Percentiles rank a stretch among this genome's conserved stretches.
Conservation (phyloP, 2,888 invertebrate species). For the Ptilodon capucinus region DNA sequence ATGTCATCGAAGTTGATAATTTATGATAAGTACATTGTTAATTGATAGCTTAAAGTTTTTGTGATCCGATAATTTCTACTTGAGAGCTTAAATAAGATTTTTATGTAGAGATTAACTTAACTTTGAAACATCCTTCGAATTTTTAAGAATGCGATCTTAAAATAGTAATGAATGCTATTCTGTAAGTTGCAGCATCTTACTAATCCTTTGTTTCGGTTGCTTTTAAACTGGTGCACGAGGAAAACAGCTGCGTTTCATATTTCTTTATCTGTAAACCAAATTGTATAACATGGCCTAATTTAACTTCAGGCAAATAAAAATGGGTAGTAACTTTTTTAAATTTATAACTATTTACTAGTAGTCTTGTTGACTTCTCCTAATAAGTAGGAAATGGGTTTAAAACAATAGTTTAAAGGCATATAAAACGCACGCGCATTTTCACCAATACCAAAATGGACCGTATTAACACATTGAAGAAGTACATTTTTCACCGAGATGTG, state of each 20-base stretch:
- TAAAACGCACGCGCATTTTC: no score
- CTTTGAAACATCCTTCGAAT: not conserved
- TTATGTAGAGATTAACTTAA: not conserved
- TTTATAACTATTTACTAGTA: no score
- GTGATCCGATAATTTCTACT: not conserved
- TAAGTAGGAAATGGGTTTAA: no score
- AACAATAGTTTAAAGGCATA: no score
- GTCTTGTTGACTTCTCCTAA: no score
- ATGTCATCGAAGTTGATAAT: constrained; percentile 4
- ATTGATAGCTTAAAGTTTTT: not conserved
- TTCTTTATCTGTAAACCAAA: not conserved
- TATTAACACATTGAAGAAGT: no score
- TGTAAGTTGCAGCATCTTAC: not conserved
- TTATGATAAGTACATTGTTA: constrained; percentile 1
- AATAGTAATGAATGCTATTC: not conserved
- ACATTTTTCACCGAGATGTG: no score
- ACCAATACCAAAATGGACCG: no score
- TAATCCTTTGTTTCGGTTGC: not conserved
- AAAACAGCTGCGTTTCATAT: not conserved
- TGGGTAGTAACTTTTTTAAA: no score
- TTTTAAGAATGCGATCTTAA: not conserved
- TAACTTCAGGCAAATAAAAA: no score
- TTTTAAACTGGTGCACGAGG: not conserved
- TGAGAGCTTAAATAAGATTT: not conserved
- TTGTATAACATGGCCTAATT: no score